Base-by-base conservation (phyloP, 30 jellyfish, hydroid and myxozoan genomes). In the Clytia hemisphaerica region DNA sequence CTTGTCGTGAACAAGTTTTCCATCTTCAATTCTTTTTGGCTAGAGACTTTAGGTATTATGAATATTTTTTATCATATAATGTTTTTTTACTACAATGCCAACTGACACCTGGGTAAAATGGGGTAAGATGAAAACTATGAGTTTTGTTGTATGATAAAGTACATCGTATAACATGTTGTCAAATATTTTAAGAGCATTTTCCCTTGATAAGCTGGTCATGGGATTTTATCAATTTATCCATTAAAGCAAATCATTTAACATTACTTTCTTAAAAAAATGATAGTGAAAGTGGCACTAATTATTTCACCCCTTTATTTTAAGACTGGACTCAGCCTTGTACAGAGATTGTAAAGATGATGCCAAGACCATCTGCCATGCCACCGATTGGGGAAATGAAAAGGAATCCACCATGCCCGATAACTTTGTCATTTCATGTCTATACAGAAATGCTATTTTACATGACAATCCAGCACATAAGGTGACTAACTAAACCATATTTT, bases 21-120 rank as follows among this genome's bases (percentile, higher is more conserved):
- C 98, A 89, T 58, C 58, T 89, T 49, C 98, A 89, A 58, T 89
- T 48, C 75, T 89, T 89, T 72, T 59, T 89, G 27, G 92, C 98
- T 27, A 74, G 98, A 32, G 98, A 89, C 76, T 89, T 89, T 83
- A 80, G 98, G 98, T 89, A 75, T n/a, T n/a, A n/a, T n/a, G n/a
- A n/a, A n/a, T n/a, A n/a, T n/a, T n/a, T n/a, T n/a, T n/a, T n/a
- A n/a, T n/a, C n/a, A n/a, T n/a, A n/a, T n/a, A n/a, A n/a, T n/a
- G n/a, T n/a, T n/a, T n/a, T n/a, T n/a, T n/a, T n/a, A n/a, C n/a
- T n/a, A n/a, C n/a, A n/a, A n/a, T n/a, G n/a, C n/a, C n/a, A n/a
- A n/a, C n/a, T n/a, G n/a, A n/a, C n/a, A n/a, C n/a, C n/a, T n/a
- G n/a, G n/a, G n/a, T n/a, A n/a, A n/a, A n/a, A n/a, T n/a, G n/a